A percentile compares a stretch with the other conserved stretches of the same genome.
These are phyloP conservation scores for Ctenomys sociabilis DNA, from an alignment of 2,113 vertebrate species.

Conservation along the genomic window DNA sequence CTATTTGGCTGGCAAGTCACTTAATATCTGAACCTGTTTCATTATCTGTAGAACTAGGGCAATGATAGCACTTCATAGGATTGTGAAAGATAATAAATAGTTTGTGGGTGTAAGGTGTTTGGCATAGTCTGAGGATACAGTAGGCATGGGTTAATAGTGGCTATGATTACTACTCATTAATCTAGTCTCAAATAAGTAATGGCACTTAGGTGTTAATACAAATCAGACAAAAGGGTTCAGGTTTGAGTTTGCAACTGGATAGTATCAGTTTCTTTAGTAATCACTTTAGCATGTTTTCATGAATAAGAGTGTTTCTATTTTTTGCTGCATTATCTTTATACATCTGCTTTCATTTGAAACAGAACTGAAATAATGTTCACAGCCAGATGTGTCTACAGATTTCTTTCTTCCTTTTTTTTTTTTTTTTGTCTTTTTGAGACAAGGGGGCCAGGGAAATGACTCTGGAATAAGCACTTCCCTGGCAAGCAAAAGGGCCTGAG, in stretches of 20 bases:
- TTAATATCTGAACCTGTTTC: neutral
- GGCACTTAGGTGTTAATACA: neutral
- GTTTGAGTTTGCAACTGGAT: neutral
- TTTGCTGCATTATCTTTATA: neutral
- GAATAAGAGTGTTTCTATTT: neutral
- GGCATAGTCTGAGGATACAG: neutral
- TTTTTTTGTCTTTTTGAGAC: too few relatives aligned
- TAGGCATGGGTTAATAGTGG: neutral
- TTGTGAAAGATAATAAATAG: neutral
- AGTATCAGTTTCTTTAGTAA: neutral
- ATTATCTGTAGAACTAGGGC: neutral
- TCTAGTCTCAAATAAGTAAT: constrained; percentile 6
- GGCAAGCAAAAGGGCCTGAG: too few relatives aligned
- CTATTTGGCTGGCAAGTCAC: neutral
- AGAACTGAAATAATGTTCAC: constrained; percentile 16
- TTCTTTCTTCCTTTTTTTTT: too few relatives aligned
- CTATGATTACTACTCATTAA: neutral
- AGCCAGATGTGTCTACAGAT: neutral
- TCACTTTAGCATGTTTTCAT: neutral
- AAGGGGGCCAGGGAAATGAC: too few relatives aligned
- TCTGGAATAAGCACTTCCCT: too few relatives aligned
- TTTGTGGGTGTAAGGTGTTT: neutral
- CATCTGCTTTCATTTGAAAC: neutral
- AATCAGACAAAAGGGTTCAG: neutral
- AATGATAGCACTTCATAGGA: neutral